Base-by-base conservation (phyloP, 2,888 invertebrate genomes). In the Drosophila atroscutellata region DNA sequence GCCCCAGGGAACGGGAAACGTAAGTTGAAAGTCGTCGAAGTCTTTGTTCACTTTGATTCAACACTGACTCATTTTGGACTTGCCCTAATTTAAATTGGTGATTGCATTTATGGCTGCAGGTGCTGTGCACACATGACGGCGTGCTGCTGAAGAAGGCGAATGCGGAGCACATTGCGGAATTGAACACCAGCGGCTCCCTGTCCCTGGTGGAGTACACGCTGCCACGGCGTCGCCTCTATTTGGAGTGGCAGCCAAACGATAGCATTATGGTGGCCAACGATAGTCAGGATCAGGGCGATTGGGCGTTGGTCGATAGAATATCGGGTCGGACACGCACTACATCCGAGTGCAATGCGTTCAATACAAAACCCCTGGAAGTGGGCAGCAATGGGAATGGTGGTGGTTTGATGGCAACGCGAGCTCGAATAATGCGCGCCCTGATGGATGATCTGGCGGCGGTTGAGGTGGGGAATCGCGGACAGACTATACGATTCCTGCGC, bases 181-280 rank as follows among this genome's bases (percentile, higher is more conserved):
- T 95, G 87, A 95, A 94, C 92, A 95, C 94, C 72, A 95, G 93
- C 55, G 93, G 93, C 3, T 90, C 92, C 0, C 58, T 93, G 34
- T 92, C 91, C 26, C 69, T 93, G 50, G 89, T 92, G 34, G 92
- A 92, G 59, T 92, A 92, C 74, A 75, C 15, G 9, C 93, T 94
- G 28, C 77, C 89, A 0, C 81, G 83, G 60, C 93, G 93, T 80
- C 94, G 94, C n/a, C 95, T 95, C 74, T 95, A 94, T 78, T 95
- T 98, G 61, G 97, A 97, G 92, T 98, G 97, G 98, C 95, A 96
- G 90, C 97, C 97, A 0, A 95, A 95, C 72, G 97, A 97, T 91
- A 92, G 91, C 66, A 92, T 92, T n/a, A 94, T 96, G 76, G 96
- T 97, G 18, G 94, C 95, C 11, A 96, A 97, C 80, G 96, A 96